Base-by-base conservation (phyloP, 1,140 invertebrate species). In the Drosophila asahinai region DNA sequence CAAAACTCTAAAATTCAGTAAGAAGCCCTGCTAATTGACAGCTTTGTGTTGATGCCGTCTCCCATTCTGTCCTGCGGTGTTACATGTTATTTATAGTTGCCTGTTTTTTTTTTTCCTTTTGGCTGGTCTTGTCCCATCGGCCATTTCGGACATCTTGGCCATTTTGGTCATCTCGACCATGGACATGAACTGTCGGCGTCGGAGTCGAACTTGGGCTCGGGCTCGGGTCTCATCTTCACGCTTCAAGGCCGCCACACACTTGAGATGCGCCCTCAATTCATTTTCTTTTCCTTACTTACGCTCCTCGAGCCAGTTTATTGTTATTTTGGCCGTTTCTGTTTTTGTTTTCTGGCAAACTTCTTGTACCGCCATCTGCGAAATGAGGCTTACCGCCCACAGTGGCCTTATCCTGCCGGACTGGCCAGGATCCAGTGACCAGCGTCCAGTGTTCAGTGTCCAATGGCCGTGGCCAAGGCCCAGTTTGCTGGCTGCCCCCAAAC, bases 361-460 rank as follows among this genome's bases (percentile, higher is more conserved):
- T 78, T 74, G 68, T 76, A 78, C 65, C 61, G 86, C 78, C 84
- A 89, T 90, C 84, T 90, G 86, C 86, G 74, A 78, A 84, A 81
- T 84, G 73, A 75, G 78, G 79, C 80, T 79, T 84, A 76, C 78
- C 81, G 68, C 76, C 81, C 60, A 64, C 59, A 61, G 43, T 52
- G 52, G 47, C 19, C 27, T 40, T 43, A 43, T 60, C 62, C 55
- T 33, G 57, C 57, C 38, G 38, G 57, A 45, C 63, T 43, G 55
- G 55, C 55, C 52, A 38, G 52, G 33, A 38, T 55, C 60, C 33
- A 54, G 6, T 15, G 15, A 19, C 36, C 54, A 38, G 14, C 30
- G 17, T 9, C 30, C 54, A 54, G 33, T 11, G 45, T 17, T 22
- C 60, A 40, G 43, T 63, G 57, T 49, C 61, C 61, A 61, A 57